Evolutionary conservation across 2,888 invertebrate genomes (phyloP), one percentile per base, ranked within the genome.

Genomic region (Drosophila emarginata): DNA sequence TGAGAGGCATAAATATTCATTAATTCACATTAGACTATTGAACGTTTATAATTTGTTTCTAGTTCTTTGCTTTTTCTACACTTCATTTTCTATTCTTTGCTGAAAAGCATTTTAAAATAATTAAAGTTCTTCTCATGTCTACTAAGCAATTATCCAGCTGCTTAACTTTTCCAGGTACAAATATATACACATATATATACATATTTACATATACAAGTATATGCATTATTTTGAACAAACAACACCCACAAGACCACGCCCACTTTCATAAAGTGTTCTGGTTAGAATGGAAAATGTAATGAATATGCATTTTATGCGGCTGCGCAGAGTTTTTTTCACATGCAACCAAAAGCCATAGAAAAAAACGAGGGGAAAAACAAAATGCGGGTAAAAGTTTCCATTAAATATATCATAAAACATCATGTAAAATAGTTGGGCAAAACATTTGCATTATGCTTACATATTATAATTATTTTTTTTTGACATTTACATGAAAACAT

Each of bases 371-470:
- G 7, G 15, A 3, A 18, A 45, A 50, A 15, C 14, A 32, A 45
- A 28, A 62, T 58, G 23, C 52, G 15, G 32, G 21, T 51, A 59
- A 59, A 9, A 9, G 51, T 62, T 61, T 61, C 53, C 66, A 59
- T 62, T 51, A 69, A 51, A 53, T 66, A 77, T 65, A 60, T 64
- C 61, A 74, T 52, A 62, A 82, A 67, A 45, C 78, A 64, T 65
- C 67, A 79, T 79, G 77, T 71, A 58, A 64, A 79, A 64, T 70
- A 68, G 67, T 53, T 40, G 18, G 36, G 51, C 64, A 45, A 45
- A 45, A 45, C 45, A 85, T 85, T 82, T 79, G 64, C 82, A 79
- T 85, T 64, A 45, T 26, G 26, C 26, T 52, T 14, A 52, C 52
- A 52, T 23, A 52, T 26, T 52, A 6, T 52, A 26, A 26, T 52